A percentile compares a stretch with the other conserved stretches of the same genome.
phyloP scores from a whole-genome alignment of 2,797 vertebrate genomes.

The Sebastes dallii region DNA sequence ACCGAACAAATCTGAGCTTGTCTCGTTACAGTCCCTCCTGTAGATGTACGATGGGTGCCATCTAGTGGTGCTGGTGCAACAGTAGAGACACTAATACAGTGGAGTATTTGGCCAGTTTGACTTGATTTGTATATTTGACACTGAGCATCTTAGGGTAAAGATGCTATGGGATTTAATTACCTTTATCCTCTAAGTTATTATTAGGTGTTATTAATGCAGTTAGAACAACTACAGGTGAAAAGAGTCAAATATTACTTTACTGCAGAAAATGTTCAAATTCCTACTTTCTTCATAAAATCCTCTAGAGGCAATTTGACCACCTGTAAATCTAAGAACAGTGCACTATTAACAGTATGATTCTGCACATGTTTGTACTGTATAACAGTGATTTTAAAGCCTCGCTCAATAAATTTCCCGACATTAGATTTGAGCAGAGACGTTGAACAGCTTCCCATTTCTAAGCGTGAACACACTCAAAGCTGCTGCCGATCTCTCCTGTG shows the following conservation, averaged over 20 bases:
- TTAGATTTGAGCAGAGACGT: slow-evolving; percentile 2
- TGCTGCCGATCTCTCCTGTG: slow-evolving; percentile 23
- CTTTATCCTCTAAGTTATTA: background rate
- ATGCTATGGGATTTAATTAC: background rate
- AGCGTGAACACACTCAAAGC: slow-evolving; percentile 14
- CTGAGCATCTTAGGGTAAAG: too few relatives aligned
- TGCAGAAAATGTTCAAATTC: background rate
- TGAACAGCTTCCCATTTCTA: slow-evolving; percentile 27
- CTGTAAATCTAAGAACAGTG: background rate
- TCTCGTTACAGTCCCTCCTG: background rate
- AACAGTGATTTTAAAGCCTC: background rate
- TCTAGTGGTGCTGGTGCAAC: slow-evolving; percentile 36
- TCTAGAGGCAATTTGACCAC: background rate
- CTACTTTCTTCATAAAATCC: background rate
- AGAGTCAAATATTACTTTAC: background rate
- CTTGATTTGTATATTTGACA: background rate
- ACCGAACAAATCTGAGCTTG: background rate
- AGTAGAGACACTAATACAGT: background rate
- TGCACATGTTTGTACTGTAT: background rate
- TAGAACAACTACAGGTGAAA: background rate
- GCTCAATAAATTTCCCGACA: background rate
- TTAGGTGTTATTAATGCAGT: background rate
- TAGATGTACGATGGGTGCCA: slow-evolving; percentile 28
- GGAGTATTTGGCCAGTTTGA: background rate
- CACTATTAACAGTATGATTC: background rate